Percentiles rank a stretch among this genome's conserved stretches.
Conservation (phyloP, 2,888 invertebrate species). For the Chironomus riparius region DNA sequence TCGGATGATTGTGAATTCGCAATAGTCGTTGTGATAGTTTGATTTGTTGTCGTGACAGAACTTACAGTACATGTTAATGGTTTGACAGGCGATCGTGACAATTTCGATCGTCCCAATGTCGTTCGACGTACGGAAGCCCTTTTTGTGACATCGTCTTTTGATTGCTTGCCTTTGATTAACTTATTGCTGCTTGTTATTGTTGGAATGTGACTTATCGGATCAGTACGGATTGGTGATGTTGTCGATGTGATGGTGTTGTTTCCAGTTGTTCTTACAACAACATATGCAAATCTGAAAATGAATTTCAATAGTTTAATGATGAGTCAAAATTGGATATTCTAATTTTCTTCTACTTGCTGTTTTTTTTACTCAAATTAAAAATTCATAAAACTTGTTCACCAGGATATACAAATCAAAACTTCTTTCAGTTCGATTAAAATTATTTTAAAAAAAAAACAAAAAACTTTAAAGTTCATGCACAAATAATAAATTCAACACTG, state of each 20-base stretch:
- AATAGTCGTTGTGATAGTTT: constrained; percentile 6
- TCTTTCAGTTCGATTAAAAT: neutral
- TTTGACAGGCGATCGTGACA: constrained; percentile 16
- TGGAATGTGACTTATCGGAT: constrained; percentile 18
- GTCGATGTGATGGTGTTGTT: neutral
- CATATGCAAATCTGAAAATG: constrained; percentile 12
- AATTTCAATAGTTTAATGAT: neutral
- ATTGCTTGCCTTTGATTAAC: constrained; percentile 16
- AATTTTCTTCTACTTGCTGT: constrained; percentile 1
- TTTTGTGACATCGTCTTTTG: constrained; percentile 16
- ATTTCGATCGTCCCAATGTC: constrained; percentile 10
- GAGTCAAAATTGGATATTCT: neutral
- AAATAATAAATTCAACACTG: too few relatives aligned
- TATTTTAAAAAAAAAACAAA: too few relatives aligned
- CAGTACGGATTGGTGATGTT: constrained; percentile 12
- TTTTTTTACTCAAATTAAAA: neutral
- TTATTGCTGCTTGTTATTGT: constrained; percentile 18
- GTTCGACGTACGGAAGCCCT: constrained; percentile 22
- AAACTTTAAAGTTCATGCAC: too few relatives aligned
- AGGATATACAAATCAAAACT: neutral
- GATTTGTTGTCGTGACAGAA: constrained; percentile 6
- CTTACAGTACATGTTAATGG: constrained; percentile 5
- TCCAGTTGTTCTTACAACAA: constrained; percentile 14
- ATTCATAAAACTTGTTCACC: neutral
- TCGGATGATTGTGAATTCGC: constrained; percentile 11